phyloP scores from a whole-genome alignment of 2,888 invertebrate genomes.

The Cordylochernes scorpioides region DNA sequence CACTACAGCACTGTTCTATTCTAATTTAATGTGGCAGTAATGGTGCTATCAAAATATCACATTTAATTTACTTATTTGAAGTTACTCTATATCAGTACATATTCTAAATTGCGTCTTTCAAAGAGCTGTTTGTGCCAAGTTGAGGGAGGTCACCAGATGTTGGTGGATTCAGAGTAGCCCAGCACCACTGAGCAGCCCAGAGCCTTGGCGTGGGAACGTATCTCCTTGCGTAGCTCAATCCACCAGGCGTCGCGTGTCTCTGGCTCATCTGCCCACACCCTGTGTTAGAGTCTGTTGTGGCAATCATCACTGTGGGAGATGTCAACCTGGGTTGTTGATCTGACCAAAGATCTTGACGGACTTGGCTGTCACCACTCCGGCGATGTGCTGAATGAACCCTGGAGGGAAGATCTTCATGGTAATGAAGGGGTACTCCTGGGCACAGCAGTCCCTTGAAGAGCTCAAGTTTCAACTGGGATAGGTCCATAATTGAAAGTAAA shows the following conservation, averaged over 20 bases:
- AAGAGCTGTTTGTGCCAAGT: background rate
- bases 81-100: too few species aligned
- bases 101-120: too few species aligned
- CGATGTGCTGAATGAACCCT: conserved; percentile 63
- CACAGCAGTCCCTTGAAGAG: conserved; percentile 1
- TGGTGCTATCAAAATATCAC: too few species aligned
- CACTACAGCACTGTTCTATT: too few species aligned
- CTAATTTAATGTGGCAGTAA: too few species aligned
- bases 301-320: too few species aligned
- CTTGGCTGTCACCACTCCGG: conserved; percentile 54
- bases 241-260: conserved; percentile 85
- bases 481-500: background rate
- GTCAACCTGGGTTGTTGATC: conserved; percentile 41
- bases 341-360: conserved; percentile 47
- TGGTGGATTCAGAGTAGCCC: conserved; percentile 70
- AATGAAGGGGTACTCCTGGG: conserved; percentile 64
- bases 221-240: conserved; percentile 81
- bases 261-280: conserved; percentile 56
- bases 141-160: conserved; percentile 43
- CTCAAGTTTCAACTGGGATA: conserved; percentile 1
- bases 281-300: too few species aligned
- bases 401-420: conserved; percentile 68
- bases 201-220: conserved; percentile 69
- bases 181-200: conserved; percentile 78
- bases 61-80: too few species aligned